Evolutionary conservation across 2,888 invertebrate genomes (phyloP).

Genomic region (Cloeon dipterum): DNA sequence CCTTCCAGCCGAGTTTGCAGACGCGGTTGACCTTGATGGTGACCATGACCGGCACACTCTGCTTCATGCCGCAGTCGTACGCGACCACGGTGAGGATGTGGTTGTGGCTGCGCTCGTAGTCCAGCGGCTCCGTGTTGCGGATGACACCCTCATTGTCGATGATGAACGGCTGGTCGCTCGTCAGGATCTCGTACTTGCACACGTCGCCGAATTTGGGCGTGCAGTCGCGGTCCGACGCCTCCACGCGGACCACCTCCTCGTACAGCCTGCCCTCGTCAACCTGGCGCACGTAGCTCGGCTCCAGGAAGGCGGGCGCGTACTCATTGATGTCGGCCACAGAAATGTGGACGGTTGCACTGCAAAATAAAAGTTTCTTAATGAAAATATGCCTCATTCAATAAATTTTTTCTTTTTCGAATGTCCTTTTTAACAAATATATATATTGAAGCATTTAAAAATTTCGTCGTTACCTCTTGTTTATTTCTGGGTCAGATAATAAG

Average conservation of each 20-base stretch:
- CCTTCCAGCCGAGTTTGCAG: constrained; percentile 57
- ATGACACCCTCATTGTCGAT: constrained; percentile 89
- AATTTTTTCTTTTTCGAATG: too few species aligned
- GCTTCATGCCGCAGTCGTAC: constrained; percentile 91
- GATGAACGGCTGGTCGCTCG: constrained; percentile 70
- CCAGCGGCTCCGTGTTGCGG: constrained; percentile 78
- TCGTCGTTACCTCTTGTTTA: too few species aligned
- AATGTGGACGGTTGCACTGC: constrained; percentile 77
- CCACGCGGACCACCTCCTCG: constrained; percentile 73
- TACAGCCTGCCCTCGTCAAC: constrained; percentile 79
- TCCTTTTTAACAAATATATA: too few species aligned
- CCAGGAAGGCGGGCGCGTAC: constrained; percentile 76
- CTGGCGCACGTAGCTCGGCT: constrained; percentile 72
- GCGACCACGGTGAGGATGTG: constrained; percentile 93
- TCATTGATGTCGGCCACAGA: constrained; percentile 92
- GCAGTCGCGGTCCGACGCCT: constrained; percentile 83
- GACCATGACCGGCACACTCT: constrained; percentile 84
- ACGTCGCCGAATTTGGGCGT: constrained; percentile 89
- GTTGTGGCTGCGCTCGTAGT: constrained; percentile 81
- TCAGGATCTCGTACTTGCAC: constrained; percentile 92
- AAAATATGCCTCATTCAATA: too few species aligned
- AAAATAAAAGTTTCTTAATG: too few species aligned
- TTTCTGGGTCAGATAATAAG: too few species aligned
- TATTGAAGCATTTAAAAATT: too few species aligned
- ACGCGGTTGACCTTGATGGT: constrained; percentile 79